Evolutionary conservation across 1,140 invertebrate species (phyloP).

Genomic region (Pygmarrhopalites habei): DNA sequence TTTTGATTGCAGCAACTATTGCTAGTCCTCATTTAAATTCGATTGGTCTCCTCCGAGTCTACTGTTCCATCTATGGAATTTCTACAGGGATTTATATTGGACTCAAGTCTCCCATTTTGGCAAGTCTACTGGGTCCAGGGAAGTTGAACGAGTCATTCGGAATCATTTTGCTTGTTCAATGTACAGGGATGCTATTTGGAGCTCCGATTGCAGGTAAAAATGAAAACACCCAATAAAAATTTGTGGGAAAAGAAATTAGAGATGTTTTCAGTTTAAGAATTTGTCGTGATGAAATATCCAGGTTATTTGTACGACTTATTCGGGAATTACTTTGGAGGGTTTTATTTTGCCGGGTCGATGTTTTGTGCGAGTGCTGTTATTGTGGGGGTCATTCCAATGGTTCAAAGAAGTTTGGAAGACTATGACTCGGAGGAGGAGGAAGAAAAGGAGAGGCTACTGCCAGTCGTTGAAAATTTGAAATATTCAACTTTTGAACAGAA

Average conservation of each 20-base stretch:
- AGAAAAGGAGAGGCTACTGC: too few species aligned
- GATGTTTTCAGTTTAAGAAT: too few species aligned
- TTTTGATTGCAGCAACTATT: constrained; percentile 58
- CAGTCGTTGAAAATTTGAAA: too few species aligned
- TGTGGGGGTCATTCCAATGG: constrained; percentile 73
- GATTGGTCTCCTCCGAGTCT: constrained; percentile 63
- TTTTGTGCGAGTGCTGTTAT: constrained; percentile 78
- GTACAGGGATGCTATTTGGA: constrained; percentile 67
- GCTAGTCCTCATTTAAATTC: constrained; percentile 61
- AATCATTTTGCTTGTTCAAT: constrained; percentile 82
- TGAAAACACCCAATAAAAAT: too few species aligned
- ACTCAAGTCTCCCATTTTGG: constrained; percentile 80
- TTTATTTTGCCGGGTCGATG: constrained; percentile 69
- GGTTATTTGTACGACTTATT: constrained; percentile 70
- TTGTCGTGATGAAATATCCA: too few species aligned
- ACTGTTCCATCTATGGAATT: constrained; percentile 73
- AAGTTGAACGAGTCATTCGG: constrained; percentile 87
- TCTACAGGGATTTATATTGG: constrained; percentile 88
- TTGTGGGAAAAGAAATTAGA: too few species aligned
- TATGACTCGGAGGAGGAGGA: too few species aligned
- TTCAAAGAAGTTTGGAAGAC: too few species aligned
- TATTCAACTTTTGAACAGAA: too few species aligned
- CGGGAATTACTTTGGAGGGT: constrained; percentile 70
- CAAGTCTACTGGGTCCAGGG: constrained; percentile 77
- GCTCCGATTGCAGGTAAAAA: constrained; percentile 75